Evolutionary conservation across 1,140 invertebrate species (phyloP).

Genomic region (Orchestia grillus): DNA sequence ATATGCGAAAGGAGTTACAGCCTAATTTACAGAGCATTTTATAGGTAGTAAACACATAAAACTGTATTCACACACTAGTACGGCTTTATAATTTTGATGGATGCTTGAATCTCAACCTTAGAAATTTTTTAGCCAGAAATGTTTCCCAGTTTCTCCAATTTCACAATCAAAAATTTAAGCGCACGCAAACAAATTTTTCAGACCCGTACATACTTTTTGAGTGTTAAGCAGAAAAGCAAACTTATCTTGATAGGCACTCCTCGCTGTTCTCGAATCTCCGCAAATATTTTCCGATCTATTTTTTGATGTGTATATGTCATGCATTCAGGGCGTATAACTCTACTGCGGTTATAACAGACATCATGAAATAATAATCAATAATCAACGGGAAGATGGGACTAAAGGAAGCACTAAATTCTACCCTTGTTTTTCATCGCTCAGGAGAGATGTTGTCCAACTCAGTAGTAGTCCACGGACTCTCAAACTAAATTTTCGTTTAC

Average conservation of each 20-base stretch:
- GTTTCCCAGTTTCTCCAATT: background rate
- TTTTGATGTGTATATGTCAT: background rate
- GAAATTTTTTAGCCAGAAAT: background rate
- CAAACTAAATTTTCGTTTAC: background rate
- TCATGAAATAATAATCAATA: background rate
- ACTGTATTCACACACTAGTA: background rate
- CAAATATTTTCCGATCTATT: background rate
- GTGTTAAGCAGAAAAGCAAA: background rate
- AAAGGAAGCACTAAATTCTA: background rate
- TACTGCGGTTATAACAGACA: no score
- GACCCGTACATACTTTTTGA: background rate
- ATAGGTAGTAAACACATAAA: background rate
- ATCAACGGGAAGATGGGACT: background rate
- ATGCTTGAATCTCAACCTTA: background rate
- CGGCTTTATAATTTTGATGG: background rate
- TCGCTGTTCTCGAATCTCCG: background rate
- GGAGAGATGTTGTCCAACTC: background rate
- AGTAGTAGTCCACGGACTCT: background rate
- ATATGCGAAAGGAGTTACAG: background rate
- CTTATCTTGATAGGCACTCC: background rate
- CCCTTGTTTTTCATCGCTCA: background rate
- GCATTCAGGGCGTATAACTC: background rate
- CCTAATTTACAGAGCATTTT: background rate
- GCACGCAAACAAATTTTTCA: background rate
- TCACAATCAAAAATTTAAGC: background rate